Evolutionary conservation across 2,888 invertebrate genomes (phyloP), one percentile per base, ranked within the genome.

Genomic region (Ischnus inquisitorius): DNA sequence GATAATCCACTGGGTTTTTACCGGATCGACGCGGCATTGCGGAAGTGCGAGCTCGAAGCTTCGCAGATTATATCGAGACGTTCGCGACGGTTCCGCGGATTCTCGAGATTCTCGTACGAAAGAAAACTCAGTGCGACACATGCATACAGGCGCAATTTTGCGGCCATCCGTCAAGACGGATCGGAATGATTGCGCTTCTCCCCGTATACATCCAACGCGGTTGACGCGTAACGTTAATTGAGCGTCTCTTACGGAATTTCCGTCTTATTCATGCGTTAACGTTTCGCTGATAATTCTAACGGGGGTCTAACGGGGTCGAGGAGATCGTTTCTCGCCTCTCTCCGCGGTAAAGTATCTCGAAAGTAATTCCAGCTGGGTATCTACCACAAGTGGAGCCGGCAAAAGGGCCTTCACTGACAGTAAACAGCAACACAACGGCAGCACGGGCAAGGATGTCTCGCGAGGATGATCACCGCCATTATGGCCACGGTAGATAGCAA

Each of bases 401-500:
- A 39, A 62, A 57, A 48, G 62, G 60, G 19, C 51, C 19, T 51
- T 39, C 22, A 60, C 39, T 14, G 57, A 19, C 62, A 41, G 22
- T 48, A 62, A 41, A 43, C n/a, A 60, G 71, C 74, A 69, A 43
- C 54, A 34, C 72, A 71, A 67, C 76, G 81, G 79, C 75, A 84
- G 75, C 81, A 77, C 41, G 77, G 67, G 77, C 78, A 79, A 79
- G 84, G 78, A 60, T 81, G 81, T 84, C 82, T 85, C 72, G 83
- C 76, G 79, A 79, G 34, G 84, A 86, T 85, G 82, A 86, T 86
- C 84, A 84, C 84, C 80, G 41, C 78, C 84, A 74, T 84, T 84
- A 81, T 85, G 84, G 71, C 71, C 76, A 71, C 71, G 60, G 75
- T 75, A 79, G 84, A 84, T 84, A 86, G 82, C 82, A 74, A 84